Evolutionary conservation across 2,888 invertebrate genomes (phyloP), one percentile per base, ranked within the genome.

Genomic region (Stratiomys singularior): DNA sequence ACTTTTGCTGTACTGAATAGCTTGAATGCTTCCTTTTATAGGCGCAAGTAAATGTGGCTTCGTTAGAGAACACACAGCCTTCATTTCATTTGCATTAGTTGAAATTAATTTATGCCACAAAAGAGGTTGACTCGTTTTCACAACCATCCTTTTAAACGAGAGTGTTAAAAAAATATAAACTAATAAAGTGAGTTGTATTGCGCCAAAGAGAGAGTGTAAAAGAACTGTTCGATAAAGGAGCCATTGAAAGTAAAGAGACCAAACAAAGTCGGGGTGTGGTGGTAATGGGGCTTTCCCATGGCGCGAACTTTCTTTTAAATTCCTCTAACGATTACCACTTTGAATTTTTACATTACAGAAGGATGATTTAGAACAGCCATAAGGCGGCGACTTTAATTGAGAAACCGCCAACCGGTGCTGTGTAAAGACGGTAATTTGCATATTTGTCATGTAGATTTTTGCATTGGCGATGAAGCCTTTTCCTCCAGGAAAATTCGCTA

Each of bases 71-170:
- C 23, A 60, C 58, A 74, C 58, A 30, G 74, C 74, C 60, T 74
- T 58, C 60, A 74, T 74, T 58, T 60, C 74, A 74, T 74, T 74
- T 74, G 44, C 74, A 74, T 74, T 58, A 60, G 21, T 60, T 74
- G 52, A 74, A 74, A 74, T 37, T 74, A 74, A 74, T 74, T 74
- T 74, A 74, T 74, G 58, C 60, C 37, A 46, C 74, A 37, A 30
- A 74, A 74, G 60, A 18, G 58, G 56, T 18, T 28, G 58, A 72
- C 58, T 52, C 52, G 30, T 60, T 74, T 58, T 47, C 66, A 66
- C 44, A 18, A 52, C 37, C 3, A 37, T 3, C 52, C 4, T 18
- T 52, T 52, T 13, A 52, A 18, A 18, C 52, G 52, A 52, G 15
- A n/a, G 52, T 15, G n/a, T n/a, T n/a, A 52, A 52, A n/a, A 52